Evolutionary conservation across 1,140 invertebrate species (phyloP), one percentile per base, ranked within the genome.

Genomic region (Diplogasteroides magnus): DNA sequence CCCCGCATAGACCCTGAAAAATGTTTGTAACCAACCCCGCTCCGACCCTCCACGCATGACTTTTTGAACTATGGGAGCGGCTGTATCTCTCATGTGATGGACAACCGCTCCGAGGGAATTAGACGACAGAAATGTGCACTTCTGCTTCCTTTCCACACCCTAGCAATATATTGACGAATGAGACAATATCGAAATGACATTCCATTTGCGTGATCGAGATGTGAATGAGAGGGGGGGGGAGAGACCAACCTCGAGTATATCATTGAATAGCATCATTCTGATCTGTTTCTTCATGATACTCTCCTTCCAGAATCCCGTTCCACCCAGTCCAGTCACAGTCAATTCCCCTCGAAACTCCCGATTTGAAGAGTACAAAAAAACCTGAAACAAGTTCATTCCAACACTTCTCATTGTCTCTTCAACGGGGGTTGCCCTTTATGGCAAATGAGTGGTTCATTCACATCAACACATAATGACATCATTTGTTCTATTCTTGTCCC

Each of bases 191-290:
- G n/a, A n/a, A n/a, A n/a, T n/a, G n/a, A n/a, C n/a, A n/a, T n/a
- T n/a, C n/a, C n/a, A n/a, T n/a, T n/a, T n/a, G n/a, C n/a, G n/a
- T n/a, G n/a, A n/a, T n/a, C n/a, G n/a, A n/a, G n/a, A n/a, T n/a
- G n/a, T n/a, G n/a, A n/a, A n/a, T n/a, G n/a, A n/a, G n/a, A n/a
- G n/a, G n/a, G n/a, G n/a, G n/a, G n/a, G n/a, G n/a, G n/a, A n/a
- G n/a, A n/a, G n/a, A 64, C 48, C 28, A 48, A 75, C 74, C 55
- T 70, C 63, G 19, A 75, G n/a, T 19, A 75, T 64, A 31, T 75
- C 74, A 31, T 75, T 61, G 31, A 75, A 75, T 1, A 64, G 26
- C 11, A 74, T 55, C 1, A 75, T 23, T 37, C 65, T 67, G 28
- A 74, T 59, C 31, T 61, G 61, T 6, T 26, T 27, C 48, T 68